Conservation (phyloP, 1,140 invertebrate species). For the Calosoma granatense region DNA sequence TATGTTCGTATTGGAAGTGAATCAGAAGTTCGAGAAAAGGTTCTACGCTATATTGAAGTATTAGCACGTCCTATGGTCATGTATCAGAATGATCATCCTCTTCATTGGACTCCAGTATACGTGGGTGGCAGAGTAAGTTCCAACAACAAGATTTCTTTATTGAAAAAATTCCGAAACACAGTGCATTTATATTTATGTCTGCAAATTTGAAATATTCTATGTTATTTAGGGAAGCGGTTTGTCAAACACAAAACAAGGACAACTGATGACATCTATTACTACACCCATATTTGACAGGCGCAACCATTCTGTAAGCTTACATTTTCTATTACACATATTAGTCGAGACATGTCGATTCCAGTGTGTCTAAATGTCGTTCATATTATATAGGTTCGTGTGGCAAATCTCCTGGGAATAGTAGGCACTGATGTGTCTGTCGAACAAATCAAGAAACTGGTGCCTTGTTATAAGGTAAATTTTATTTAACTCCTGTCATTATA, state of each 20-base stretch:
- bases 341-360: too few species aligned
- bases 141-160: too few species aligned
- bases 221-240: slow-evolving; percentile 59
- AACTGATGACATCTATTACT: slow-evolving; percentile 82
- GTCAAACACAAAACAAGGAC: slow-evolving; percentile 56
- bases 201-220: slow-evolving; percentile 21
- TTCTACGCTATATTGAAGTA: slow-evolving; percentile 85
- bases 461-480: slow-evolving; percentile 72
- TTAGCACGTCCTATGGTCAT: slow-evolving; percentile 84
- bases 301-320: slow-evolving; percentile 68
- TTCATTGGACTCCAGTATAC: slow-evolving; percentile 85
- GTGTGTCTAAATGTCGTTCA: too few species aligned
- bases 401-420: slow-evolving; percentile 85
- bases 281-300: slow-evolving; percentile 86
- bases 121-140: slow-evolving; percentile 69
- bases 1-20: slow-evolving; percentile 22
- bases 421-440: slow-evolving; percentile 89
- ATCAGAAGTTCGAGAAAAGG: slow-evolving; percentile 46
- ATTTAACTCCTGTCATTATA: slow-evolving; percentile 2
- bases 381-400: slow-evolving; percentile 56
- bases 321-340: background rate
- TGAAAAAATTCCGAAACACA: slow-evolving; percentile 14
- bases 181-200: background rate
- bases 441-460: slow-evolving; percentile 84
- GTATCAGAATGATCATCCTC: slow-evolving; percentile 78